Evolutionary conservation across 2,888 invertebrate genomes (phyloP), one percentile per base, ranked within the genome.

Genomic region (Tenthredo amoena): DNA sequence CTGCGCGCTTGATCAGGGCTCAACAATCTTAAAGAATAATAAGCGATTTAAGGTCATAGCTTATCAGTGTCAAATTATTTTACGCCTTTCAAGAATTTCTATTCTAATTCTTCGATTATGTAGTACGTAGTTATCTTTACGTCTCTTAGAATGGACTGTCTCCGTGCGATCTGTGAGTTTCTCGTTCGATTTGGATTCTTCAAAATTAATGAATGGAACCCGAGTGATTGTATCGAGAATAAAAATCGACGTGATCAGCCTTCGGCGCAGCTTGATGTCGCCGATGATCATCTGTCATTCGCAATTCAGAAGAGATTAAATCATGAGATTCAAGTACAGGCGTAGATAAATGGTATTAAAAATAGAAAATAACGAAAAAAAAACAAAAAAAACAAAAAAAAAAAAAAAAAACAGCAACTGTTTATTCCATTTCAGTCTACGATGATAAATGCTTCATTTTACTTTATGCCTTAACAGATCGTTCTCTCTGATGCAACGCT

Each of bases 11-110:
- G 5, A 77, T 55, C 50, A 15, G n/a, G 10, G 55, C 9, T 31
- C 50, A 21, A 34, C 7, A 21, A 55, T 77, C 55, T 77, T 9
- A 34, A 77, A 31, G 18, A 77, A 55, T 55, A 77, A 50, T 31
- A 34, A 77, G 55, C 77, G 77, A 77, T 77, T 77, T 77, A n/a
- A 55, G 50, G 47, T 34, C 77, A 77, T n/a, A 47, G 74, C 47
- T 47, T 43, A 74, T 74, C 74, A 15, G n/a, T 74, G 74, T 74
- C n/a, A 4, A 74, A 74, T 74, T 74, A 43, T 21, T 47, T 43
- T 12, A 74, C 21, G 40, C 74, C 43, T 74, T 74, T 9, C 1
- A 2, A 74, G 43, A 43, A 26, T 77, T 31, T 18, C 47, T 77
- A 77, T 77, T 47, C 10, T 21, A 40, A n/a, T 77, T 34, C 34